Evolutionary conservation across 2,888 invertebrate genomes (phyloP).

Genomic region (Sinopyrophorus schimmeli): DNA sequence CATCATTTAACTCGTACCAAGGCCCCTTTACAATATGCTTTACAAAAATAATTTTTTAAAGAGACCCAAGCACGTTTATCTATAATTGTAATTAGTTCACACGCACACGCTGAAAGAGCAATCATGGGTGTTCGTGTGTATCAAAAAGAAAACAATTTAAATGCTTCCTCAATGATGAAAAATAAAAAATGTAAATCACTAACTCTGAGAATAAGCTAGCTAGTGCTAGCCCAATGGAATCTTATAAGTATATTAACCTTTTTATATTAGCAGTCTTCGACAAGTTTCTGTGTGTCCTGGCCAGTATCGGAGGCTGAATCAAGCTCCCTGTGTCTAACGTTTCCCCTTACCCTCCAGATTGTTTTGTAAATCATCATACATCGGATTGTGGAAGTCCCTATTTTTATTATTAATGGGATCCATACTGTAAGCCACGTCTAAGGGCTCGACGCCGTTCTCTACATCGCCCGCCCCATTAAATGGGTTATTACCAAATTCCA

Average conservation of each 20-base stretch:
- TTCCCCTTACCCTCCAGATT: slow-evolving; percentile 63
- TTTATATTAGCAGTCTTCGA: slow-evolving; percentile 76
- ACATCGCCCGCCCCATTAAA: slow-evolving; percentile 61
- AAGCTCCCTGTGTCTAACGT: slow-evolving; percentile 75
- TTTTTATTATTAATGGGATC: slow-evolving; percentile 78
- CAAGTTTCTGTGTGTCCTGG: slow-evolving; percentile 88
- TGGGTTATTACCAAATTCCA: slow-evolving; percentile 75
- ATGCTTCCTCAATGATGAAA: no score
- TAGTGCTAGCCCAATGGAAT: slow-evolving; percentile 45
- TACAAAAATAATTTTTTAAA: no score
- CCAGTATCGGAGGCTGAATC: slow-evolving; percentile 87
- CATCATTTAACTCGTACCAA: no score
- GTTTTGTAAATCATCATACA: slow-evolving; percentile 90
- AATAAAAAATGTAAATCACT: slow-evolving; percentile 30
- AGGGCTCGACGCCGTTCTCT: slow-evolving; percentile 61
- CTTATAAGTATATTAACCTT: slow-evolving; percentile 41
- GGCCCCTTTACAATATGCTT: no score
- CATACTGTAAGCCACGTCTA: slow-evolving; percentile 78
- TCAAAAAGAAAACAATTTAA: no score
- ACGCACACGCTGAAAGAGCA: no score
- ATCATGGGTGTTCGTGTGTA: no score
- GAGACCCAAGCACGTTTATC: no score
- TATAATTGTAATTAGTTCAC: no score
- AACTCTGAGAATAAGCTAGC: slow-evolving; percentile 44
- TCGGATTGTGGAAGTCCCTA: slow-evolving; percentile 95